Evolutionary conservation across 2,888 invertebrate species (phyloP), one percentile per base, ranked within the genome.

Genomic region (Euproctis similis): DNA sequence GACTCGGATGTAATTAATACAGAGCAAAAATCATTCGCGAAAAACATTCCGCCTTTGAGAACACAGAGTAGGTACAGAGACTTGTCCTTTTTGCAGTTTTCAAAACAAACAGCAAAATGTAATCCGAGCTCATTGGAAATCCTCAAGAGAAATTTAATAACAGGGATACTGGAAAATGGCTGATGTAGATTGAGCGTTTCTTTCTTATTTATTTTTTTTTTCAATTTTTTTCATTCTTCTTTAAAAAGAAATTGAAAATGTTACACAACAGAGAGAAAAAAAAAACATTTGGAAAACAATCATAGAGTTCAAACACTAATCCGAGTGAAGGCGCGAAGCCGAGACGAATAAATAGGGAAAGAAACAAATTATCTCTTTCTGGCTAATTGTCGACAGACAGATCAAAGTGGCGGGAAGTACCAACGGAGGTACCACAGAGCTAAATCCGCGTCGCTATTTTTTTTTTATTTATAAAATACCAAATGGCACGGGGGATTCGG

Each of bases 351-450:
- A 64, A 64, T 53, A 57, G 56, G 56, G 56, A 64, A 71, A 67
- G 62, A 68, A 78, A 73, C 70, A 78, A 80, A 77, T 80, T 75
- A 81, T 72, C 64, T 73, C 62, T 68, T 67, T 68, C 68, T 48
- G 54, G 68, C 80, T 82, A 81, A 82, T 82, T 82, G 80, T 71
- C 64, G 63, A 52, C 63, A 66, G 77, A 52, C 63, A 66, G 77
- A 80, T 81, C 76, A 78, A 75, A 73, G 69, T 52, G 62, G 55
- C 61, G 55, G 53, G 53, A n/a, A n/a, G n/a, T n/a, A n/a, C n/a
- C n/a, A n/a, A n/a, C n/a, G n/a, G n/a, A n/a, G 42, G 59, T 43
- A 61, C 57, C 51, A 52, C 42, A 34, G 36, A 59, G 61, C 59
- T 69, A 65, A 80, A 82, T 74, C 80, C 77, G 56, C 51, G 55